phyloP scores from a whole-genome alignment of 1,140 invertebrate genomes.

The Drosophila varians region DNA sequence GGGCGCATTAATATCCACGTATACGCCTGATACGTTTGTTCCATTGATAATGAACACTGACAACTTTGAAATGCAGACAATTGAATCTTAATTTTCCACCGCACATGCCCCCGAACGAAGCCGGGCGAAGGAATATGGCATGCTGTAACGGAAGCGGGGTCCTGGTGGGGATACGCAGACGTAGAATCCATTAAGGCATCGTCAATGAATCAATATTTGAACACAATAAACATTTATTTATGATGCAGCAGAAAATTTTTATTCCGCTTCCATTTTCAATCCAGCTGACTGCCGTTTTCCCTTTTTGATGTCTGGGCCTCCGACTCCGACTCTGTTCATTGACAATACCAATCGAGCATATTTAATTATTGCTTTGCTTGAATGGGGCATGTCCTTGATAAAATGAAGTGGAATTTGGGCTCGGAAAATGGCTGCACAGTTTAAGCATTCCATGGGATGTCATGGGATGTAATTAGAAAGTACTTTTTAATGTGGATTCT shows the following conservation, averaged over 20 bases:
- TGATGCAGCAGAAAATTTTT: constrained; percentile 48
- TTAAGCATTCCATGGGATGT: no score
- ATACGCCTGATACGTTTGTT: constrained; percentile 68
- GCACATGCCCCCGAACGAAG: constrained; percentile 7
- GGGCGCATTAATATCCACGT: constrained; percentile 51
- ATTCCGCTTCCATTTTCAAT: constrained; percentile 6
- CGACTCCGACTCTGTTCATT: constrained; percentile 5
- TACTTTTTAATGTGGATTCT: no score
- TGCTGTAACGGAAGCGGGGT: background rate
- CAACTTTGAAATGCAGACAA: constrained; percentile 77
- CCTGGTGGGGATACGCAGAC: background rate
- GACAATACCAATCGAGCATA: constrained; percentile 17
- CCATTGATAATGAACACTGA: constrained; percentile 75
- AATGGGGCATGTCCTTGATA: background rate
- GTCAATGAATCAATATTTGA: constrained; percentile 68
- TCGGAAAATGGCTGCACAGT: constrained; percentile 2
- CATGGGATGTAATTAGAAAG: no score
- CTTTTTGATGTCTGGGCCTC: constrained; percentile 1
- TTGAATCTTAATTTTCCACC: constrained; percentile 75
- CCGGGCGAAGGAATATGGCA: background rate
- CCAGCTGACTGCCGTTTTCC: background rate
- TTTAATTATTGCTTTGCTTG: constrained; percentile 34
- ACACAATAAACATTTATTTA: constrained; percentile 75
- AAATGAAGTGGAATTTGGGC: background rate
- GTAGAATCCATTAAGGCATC: constrained; percentile 31